phyloP scores from a whole-genome alignment of 2,797 vertebrate genomes.

The Peromyscus nudipes region DNA sequence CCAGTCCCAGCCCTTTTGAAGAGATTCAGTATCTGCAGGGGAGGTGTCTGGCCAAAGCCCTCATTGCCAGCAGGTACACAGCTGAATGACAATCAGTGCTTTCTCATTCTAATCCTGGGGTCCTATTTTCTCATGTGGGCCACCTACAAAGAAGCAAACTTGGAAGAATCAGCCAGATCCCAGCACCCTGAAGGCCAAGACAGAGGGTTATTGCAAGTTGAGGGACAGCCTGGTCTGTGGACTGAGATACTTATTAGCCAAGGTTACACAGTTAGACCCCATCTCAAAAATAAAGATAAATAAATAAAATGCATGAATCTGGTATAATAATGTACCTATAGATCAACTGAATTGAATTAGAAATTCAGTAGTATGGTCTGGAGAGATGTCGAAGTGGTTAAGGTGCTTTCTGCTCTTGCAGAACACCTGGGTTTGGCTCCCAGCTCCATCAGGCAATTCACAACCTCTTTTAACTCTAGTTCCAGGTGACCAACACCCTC shows the following conservation, averaged over 20 bases:
- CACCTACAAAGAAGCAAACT: not conserved
- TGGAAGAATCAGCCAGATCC: not conserved
- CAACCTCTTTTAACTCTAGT: not conserved
- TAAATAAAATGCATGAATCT: not conserved
- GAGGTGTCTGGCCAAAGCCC: not conserved
- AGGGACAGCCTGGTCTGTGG: not conserved
- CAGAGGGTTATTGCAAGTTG: not conserved
- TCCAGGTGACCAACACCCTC: not conserved
- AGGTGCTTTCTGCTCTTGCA: not conserved
- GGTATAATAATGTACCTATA: not conserved
- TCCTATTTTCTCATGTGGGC: not conserved
- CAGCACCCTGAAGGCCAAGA: not conserved
- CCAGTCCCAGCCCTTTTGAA: not conserved
- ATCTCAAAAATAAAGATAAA: not conserved
- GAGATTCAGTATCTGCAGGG: not conserved
- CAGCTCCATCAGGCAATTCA: not conserved
- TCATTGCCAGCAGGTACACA: not conserved
- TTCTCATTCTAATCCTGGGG: not conserved
- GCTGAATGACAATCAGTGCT: not conserved
- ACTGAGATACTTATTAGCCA: not conserved
- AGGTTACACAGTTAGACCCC: not conserved
- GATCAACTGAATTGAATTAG: not conserved
- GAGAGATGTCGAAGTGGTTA: not conserved
- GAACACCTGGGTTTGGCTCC: not conserved
- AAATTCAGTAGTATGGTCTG: not conserved